Base-by-base conservation (phyloP, 2,888 invertebrate species). In the Maniola hyperantus region DNA sequence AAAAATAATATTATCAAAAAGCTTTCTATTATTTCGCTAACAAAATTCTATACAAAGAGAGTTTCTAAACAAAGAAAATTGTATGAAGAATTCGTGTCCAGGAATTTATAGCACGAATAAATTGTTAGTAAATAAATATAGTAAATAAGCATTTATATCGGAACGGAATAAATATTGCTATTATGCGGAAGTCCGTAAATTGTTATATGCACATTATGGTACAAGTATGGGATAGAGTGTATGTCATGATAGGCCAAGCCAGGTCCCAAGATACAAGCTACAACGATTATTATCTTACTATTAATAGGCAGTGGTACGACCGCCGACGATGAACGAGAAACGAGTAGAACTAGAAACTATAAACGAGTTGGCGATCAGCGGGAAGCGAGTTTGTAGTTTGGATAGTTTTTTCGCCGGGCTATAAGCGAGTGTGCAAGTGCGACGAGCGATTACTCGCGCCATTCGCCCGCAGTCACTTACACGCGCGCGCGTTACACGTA, bases 131-230 rank as follows among this genome's bases (percentile, higher is more conserved):
- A 62, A 68, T 68, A 68, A 68, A 59, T 63, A 66, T 26, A 26
- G 26, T 26, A 39, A 11, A 39, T 63, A 54, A 66, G 39, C 53
- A 54, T 66, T 68, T 68, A 55, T 68, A 66, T 63, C 54, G 66
- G 63, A 66, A 59, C 51, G 54, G 18, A 50, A 51, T 61, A 68
- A 68, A 68, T 65, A 65, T 39, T 42, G 61, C 39, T 66, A 58
- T 55, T 60, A 54, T 50, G 50, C 59, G 66, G 68, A 66, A 68
- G 62, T 42, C 59, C 7, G 63, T 68, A 68, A 66, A 68, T 59
- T 66, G 57, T 63, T 66, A 42, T 48, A 59, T 63, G 54, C 61
- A 65, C 65, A 62, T 62, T 58, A 65, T 61, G 51, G 34, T 62
- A 65, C 68, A 36, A 58, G 65, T 65, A 57, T 46, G 44, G 50